Base-by-base conservation (phyloP, 2,113 vertebrate genomes). In the Cromileptes altivelis region DNA sequence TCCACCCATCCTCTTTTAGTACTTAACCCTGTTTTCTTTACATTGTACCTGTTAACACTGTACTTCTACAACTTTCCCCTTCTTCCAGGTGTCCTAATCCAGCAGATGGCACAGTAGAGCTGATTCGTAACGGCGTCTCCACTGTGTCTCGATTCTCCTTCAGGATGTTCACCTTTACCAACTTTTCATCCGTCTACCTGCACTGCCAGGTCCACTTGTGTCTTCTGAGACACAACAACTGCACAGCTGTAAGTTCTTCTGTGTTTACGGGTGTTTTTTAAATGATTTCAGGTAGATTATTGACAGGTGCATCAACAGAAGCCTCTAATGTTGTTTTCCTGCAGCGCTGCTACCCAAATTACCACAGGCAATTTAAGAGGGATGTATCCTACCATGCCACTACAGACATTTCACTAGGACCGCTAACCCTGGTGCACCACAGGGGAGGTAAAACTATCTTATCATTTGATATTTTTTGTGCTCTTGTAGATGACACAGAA, bases 141-240 rank as follows among this genome's bases (percentile, higher is more conserved):
- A 90, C 87, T 30, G 75, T 57, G 56, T 61, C 93, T 14, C 83
- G 75, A 45, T 95, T 95, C 90, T 93, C 94, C 75, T 95, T 96
- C 85, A 83, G 8, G 9, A 92, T 93, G 81, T 95, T 96, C 40
- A 62, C 68, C 10, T 95, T 95, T 58, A 58, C 57, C 19, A 83
- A 68, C 27, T 74, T 79, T 60, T 30, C 90, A n/a, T 71, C 74
- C 19, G 52, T 96, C 57, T 95, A 82, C 78, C 64, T 95, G 61
- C 94, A 96, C 89, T 96, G 95, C 49, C 70, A 82, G 21, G 57
- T 93, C 55, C 91, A 92, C 55, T 85, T 95, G 49, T 96, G 95
- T 80, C 91, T 92, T 58, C 21, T 90, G 53, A 55, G 14, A 1
- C 6, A 60, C 13, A 83, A 84, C 27, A 56, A 82, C 65, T 96